Conservation (phyloP, 1,140 invertebrate species). For the Vollenhovia emeryi region DNA sequence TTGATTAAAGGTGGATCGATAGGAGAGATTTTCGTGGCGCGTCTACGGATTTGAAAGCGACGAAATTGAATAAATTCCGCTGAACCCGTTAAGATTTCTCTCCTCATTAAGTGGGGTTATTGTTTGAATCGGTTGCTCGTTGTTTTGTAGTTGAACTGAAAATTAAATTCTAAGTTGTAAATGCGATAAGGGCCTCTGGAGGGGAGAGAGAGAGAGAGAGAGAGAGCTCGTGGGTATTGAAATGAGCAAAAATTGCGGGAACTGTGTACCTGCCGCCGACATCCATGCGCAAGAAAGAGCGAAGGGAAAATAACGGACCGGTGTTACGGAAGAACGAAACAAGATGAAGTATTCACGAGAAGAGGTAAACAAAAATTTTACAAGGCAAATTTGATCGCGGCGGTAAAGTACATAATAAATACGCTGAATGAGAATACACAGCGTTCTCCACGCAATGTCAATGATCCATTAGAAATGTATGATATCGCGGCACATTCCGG, state of each 20-base stretch:
- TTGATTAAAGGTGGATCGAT: constrained; percentile 3
- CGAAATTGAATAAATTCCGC: not conserved
- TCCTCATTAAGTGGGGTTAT: constrained; percentile 27
- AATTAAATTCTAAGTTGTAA: constrained; percentile 52
- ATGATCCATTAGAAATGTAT: constrained; percentile 23
- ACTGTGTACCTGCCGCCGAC: constrained; percentile 32
- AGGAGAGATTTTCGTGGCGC: not conserved
- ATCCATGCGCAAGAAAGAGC: constrained; percentile 35
- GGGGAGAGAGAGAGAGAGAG: not conserved
- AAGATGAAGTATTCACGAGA: constrained; percentile 36
- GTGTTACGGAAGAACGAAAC: constrained; percentile 38
- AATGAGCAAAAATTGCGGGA: constrained; percentile 59
- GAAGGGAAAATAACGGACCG: constrained; percentile 53
- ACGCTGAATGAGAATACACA: constrained; percentile 39
- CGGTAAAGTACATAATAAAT: constrained; percentile 57
- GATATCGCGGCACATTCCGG: not conserved
- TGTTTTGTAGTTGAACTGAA: constrained; percentile 17
- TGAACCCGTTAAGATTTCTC: not conserved
- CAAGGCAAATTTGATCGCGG: constrained; percentile 74
- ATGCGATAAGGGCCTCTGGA: constrained; percentile 31
- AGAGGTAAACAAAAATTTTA: constrained; percentile 65
- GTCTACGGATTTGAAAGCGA: not conserved
- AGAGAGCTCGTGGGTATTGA: constrained; percentile 34
- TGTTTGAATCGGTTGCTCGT: constrained; percentile 4
- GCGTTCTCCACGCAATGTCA: not conserved